Conservation (phyloP, 1,140 invertebrate species). For the Danaus melanippus region DNA sequence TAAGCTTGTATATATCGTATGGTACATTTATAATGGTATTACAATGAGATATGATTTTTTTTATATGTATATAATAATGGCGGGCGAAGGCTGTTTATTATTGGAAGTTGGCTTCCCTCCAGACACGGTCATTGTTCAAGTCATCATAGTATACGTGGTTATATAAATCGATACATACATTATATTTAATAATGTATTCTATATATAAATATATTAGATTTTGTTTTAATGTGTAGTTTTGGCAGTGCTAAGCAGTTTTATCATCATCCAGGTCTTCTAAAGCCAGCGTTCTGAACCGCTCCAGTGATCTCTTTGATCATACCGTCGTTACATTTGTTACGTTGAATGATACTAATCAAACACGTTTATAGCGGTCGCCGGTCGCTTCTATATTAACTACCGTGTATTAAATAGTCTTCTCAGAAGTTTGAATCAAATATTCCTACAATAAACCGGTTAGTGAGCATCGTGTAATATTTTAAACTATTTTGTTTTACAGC, state of each 20-base stretch:
- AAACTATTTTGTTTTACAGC: conserved; percentile 42
- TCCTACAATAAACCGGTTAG: conserved; percentile 55
- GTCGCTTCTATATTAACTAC: conserved; percentile 50
- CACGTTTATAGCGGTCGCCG: conserved; percentile 56
- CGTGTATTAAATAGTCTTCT: conserved; percentile 59
- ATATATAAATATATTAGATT: no score
- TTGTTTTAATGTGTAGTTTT: no score
- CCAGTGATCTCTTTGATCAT: conserved; percentile 57
- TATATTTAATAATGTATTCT: not conserved
- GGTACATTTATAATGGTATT: no score
- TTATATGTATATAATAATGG: conserved; percentile 25
- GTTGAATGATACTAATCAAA: conserved; percentile 64
- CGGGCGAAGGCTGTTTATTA: conserved; percentile 50
- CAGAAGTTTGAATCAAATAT: conserved; percentile 68
- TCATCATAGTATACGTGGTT: conserved; percentile 28
- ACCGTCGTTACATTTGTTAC: conserved; percentile 53
- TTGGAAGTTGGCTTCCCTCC: conserved; percentile 46
- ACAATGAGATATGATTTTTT: no score
- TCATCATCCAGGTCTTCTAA: no score
- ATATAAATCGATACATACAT: conserved; percentile 35
- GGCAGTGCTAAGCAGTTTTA: no score
- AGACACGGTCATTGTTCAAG: conserved; percentile 41
- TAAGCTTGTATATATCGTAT: no score
- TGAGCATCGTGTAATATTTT: conserved; percentile 26
- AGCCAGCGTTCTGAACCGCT: conserved; percentile 50